Percentiles rank a stretch among this genome's conserved stretches.
phyloP scores from a whole-genome alignment of 2,113 vertebrate species.

The Leucosticte australis region DNA sequence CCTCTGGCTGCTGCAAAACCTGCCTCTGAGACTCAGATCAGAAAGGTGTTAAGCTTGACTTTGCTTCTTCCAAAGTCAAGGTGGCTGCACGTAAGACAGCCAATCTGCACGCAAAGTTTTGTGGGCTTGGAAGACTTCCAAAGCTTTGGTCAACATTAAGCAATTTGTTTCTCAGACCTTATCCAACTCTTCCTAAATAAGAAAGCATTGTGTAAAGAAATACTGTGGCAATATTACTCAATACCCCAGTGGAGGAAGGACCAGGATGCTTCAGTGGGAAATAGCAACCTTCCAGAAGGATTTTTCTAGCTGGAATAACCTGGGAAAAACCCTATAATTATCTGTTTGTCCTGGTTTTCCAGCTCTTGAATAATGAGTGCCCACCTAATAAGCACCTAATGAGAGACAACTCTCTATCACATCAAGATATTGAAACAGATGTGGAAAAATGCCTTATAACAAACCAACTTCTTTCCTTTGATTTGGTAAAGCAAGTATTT shows the following conservation, averaged over 20 bases:
- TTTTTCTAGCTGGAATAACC: not conserved
- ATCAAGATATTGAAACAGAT: not conserved
- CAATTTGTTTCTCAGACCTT: not conserved
- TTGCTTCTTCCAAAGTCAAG: not conserved
- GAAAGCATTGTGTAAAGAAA: not conserved
- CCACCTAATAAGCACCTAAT: not conserved
- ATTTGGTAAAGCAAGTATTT: not conserved
- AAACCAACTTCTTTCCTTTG: not conserved
- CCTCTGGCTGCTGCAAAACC: not conserved
- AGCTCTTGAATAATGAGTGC: not conserved
- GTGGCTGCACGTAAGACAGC: not conserved
- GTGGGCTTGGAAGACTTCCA: not conserved
- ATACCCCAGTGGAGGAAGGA: not conserved
- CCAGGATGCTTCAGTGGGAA: not conserved
- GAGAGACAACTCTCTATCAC: not conserved
- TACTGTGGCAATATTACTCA: not conserved
- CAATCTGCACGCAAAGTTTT: not conserved
- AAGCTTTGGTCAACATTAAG: not conserved
- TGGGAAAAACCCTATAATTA: fast-evolving
- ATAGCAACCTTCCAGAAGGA: not conserved
- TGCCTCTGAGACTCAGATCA: not conserved
- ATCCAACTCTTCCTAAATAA: not conserved
- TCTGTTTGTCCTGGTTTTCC: not conserved
- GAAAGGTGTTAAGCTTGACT: not conserved
- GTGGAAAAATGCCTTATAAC: not conserved